Evolutionary conservation across 2,888 invertebrate genomes (phyloP).

Genomic region (Meganola albula): DNA sequence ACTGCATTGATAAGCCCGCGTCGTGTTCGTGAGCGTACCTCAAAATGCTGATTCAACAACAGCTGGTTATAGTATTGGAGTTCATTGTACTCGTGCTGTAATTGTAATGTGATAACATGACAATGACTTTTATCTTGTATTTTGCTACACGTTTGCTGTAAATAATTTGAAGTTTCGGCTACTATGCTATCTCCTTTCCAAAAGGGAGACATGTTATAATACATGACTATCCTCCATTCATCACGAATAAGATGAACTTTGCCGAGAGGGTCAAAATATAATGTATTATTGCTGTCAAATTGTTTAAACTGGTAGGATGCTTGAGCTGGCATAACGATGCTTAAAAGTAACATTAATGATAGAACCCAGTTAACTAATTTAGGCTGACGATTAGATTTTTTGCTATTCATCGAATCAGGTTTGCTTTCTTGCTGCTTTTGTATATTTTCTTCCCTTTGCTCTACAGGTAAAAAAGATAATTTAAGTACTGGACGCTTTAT

Average conservation of each 20-base stretch:
- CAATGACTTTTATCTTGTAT: not conserved
- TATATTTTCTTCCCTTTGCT: not conserved
- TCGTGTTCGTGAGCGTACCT: slow-evolving; percentile 1
- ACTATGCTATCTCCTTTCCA: not conserved
- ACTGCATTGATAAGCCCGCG: slow-evolving; percentile 6
- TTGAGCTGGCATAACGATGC: not conserved
- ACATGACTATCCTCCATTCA: not conserved
- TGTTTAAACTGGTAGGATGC: not conserved
- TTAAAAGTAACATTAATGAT: not conserved
- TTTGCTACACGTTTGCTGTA: not conserved
- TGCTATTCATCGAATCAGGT: not conserved
- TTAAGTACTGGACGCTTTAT: not conserved
- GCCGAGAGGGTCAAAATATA: not conserved
- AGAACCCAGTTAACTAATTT: not conserved
- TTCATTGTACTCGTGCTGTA: slow-evolving; percentile 7
- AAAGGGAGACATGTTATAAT: not conserved
- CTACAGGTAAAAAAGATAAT: slow-evolving; percentile 1
- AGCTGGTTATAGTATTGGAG: slow-evolving; percentile 15
- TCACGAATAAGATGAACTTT: not conserved
- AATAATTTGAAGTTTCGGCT: not conserved
- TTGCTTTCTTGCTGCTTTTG: not conserved
- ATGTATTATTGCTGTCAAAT: not conserved
- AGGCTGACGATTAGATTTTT: not conserved
- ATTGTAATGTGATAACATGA: not conserved
- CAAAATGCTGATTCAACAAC: slow-evolving; percentile 10